Evolutionary conservation across 2,797 vertebrate species (phyloP), one percentile per base, ranked within the genome.

Genomic region (Hoplostethus mediterraneus): DNA sequence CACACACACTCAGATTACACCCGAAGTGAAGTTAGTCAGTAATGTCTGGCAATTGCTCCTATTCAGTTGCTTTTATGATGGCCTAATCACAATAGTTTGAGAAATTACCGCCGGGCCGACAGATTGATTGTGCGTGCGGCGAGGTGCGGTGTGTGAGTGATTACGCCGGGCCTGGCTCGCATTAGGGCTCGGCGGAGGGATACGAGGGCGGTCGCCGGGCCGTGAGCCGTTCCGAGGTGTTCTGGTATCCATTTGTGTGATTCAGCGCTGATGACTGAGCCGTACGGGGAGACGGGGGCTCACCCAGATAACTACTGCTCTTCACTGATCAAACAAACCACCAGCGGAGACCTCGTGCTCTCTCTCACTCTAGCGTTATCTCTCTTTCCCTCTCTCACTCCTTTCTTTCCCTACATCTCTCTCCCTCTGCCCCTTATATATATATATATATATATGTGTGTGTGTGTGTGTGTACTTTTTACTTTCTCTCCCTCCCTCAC

Each of bases 161-260:
- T 92, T 93, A 87, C 17, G 71, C 5, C 40, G 17, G 84, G 21
- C 84, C 88, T 93, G 91, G 86, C 84, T 90, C 82, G 21, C 66
- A 73, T 93, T 92, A 93, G 80, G 59, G 38, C 76, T 79, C 81
- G 65, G 87, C 89, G 59, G 56, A 31, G 82, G 80, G 85, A 84
- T 75, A 81, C 82, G 84, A 88, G 82, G 82, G 21, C 52, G 61
- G 77, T 88, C 81, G 85, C 84, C 91, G 87, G 89, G 86, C 63
- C 72, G 3, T 7, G 88, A 88, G 94, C 94, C n/a, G n/a, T 94
- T 93, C 94, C 66, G 86, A 92, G 93, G 93, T 95, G 96, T 95
- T 96, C 96, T 97, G 96, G 95, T 93, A 95, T 93, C 94, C 94
- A 96, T 96, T 96, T 95, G 92, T 87, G 93, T 87, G 85, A 94